Percentiles rank a stretch among this genome's conserved stretches.
phyloP scores from a whole-genome alignment of 2,888 invertebrate genomes.

The Blera fallax region DNA sequence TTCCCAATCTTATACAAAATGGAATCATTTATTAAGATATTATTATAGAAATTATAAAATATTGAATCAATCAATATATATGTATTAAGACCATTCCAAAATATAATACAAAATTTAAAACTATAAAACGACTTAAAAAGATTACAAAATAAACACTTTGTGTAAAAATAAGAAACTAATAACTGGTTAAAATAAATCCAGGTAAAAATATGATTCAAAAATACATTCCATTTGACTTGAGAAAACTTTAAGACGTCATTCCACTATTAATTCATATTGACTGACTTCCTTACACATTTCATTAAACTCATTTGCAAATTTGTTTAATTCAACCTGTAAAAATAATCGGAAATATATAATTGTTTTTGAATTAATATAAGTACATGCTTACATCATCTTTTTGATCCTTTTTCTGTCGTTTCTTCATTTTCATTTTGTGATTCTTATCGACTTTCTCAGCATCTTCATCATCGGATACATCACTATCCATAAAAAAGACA shows the following conservation, averaged over 20 bases:
- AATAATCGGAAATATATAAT: not conserved
- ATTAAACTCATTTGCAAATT: conserved; percentile 78
- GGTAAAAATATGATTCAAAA: not conserved
- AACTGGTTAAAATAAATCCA: not conserved
- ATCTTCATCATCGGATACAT: conserved; percentile 75
- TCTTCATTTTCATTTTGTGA: conserved; percentile 68
- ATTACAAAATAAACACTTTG: conserved; percentile 42
- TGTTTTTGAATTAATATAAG: not conserved
- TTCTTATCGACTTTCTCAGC: conserved; percentile 73
- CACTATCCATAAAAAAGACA: conserved; percentile 76
- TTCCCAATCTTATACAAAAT: not conserved
- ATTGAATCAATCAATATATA: conserved; percentile 75
- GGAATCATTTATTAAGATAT: not conserved
- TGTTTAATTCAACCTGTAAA: conserved; percentile 74
- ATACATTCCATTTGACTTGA: not conserved
- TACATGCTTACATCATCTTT: not conserved
- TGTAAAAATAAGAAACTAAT: conserved; percentile 30
- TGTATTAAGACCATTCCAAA: conserved; percentile 21
- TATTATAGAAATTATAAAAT: conserved; percentile 28
- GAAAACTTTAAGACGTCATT: conserved; percentile 66
- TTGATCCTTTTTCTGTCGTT: conserved; percentile 14
- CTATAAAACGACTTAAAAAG: conserved; percentile 47
- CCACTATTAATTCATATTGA: conserved; percentile 77
- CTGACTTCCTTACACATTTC: conserved; percentile 79
- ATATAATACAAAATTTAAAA: conserved; percentile 38